These are phyloP conservation scores for Micropterix aruncella DNA, from an alignment of 2,888 invertebrate genomes.

Conservation along the genomic window DNA sequence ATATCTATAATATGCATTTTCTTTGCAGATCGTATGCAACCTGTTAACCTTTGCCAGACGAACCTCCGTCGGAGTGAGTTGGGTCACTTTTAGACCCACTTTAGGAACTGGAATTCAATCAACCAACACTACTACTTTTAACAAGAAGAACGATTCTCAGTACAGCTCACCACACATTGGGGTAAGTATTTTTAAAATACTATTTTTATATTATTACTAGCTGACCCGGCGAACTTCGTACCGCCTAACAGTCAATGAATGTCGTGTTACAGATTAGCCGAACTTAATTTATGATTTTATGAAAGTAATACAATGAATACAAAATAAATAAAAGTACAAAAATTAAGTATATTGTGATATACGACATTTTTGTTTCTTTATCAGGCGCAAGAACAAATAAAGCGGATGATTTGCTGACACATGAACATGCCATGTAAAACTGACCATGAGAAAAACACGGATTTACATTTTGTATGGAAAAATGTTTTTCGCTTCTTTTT, in stretches of 20 bases:
- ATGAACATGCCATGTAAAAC: no score
- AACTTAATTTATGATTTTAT: neutral
- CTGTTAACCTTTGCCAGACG: slow-evolving; percentile 57
- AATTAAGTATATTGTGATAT: no score
- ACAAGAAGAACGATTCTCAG: slow-evolving; percentile 15
- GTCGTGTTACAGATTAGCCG: neutral
- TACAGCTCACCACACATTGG: slow-evolving; percentile 12
- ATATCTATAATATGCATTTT: slow-evolving; percentile 15
- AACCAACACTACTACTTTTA: slow-evolving; percentile 13
- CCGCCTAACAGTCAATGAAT: neutral
- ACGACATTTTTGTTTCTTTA: no score
- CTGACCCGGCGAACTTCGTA: no score
- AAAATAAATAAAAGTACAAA: no score
- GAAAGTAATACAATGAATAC: no score
- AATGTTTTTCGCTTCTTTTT: no score
- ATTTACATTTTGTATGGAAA: no score
- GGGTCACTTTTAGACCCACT: slow-evolving; percentile 37
- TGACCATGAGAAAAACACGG: no score
- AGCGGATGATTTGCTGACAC: no score
- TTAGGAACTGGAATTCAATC: slow-evolving; percentile 21
- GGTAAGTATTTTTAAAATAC: slow-evolving; percentile 2
- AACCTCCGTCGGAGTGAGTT: slow-evolving; percentile 38
- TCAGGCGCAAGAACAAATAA: no score
- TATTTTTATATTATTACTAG: no score
- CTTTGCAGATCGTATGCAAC: slow-evolving; percentile 54